Base-by-base conservation (phyloP, 2,888 invertebrate species). In the Tetranychus piercei region DNA sequence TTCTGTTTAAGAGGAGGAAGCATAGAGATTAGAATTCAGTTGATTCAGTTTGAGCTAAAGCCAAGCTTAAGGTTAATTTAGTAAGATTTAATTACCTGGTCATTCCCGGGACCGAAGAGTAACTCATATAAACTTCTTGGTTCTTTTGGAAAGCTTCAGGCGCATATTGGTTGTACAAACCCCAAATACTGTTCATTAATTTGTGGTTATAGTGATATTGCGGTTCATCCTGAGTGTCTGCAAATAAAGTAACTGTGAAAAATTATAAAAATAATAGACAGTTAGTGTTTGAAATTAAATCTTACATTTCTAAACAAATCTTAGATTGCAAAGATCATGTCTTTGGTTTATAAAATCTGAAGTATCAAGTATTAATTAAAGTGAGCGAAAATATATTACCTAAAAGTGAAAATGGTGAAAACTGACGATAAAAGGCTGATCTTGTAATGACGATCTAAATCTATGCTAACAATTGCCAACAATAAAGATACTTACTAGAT, bases 101-200 rank as follows among this genome's bases (percentile, higher is more conserved):
- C 55, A 55, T 55, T 55, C 55, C 55, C 55, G 74, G n/a, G 74
- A 45, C 15, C 44, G 11, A 45, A 15, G 74, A 15, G 44, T 9
- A 18, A n/a, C 71, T 44, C 20, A 45, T 55, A 23, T 22, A 43
- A 23, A 76, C 74, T 55, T 79, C 79, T 67, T 75, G 73, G 71
- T 79, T 79, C 66, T 88, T 89, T 85, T 92, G 91, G 79, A 92
- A 88, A 82, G 92, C 92, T 80, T 92, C 91, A 0, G 91, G 90
- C 0, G 92, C 91, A 82, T 91, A 91, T 72, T 90, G 88, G 82
- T 92, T 92, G 85, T 92, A 92, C 78, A 88, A 84, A n/a, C 91
- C 91, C 92, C 92, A 92, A 82, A 92, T 90, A 83, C 90, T 90
- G 82, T 91, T 91, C 92, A 92, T 92, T 81, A 91, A 82, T 82